phyloP scores from a whole-genome alignment of 1,140 invertebrate genomes.

The Cephus cinctus region DNA sequence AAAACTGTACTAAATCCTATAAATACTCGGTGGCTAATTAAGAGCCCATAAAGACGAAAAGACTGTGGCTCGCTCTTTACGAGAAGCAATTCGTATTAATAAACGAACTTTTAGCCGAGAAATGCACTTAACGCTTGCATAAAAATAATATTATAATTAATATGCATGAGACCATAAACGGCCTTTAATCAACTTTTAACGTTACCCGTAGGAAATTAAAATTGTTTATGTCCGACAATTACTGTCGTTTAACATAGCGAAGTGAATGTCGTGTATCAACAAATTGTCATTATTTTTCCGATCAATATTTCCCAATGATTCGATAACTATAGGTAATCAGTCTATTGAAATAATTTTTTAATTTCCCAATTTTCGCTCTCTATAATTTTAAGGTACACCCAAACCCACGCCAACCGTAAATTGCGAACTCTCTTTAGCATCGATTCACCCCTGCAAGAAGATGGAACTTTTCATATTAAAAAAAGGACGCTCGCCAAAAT shows the following conservation, averaged over 20 bases:
- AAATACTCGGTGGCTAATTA: constrained; percentile 32
- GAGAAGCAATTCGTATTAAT: constrained; percentile 42
- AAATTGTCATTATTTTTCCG: no score
- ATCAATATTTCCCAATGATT: no score
- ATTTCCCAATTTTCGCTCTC: no score
- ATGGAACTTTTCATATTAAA: no score
- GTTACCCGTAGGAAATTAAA: constrained; percentile 34
- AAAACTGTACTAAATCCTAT: no score
- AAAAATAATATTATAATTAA: constrained; percentile 31
- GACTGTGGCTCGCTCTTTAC: constrained; percentile 21
- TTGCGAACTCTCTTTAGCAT: no score
- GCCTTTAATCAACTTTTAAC: constrained; percentile 33
- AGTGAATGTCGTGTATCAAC: constrained; percentile 2
- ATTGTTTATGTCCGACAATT: constrained; percentile 41
- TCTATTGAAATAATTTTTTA: no score
- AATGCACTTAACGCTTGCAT: constrained; percentile 18
- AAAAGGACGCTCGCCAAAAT: no score
- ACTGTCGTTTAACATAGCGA: constrained; percentile 26
- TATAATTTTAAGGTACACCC: no score
- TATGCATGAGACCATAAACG: constrained; percentile 24
- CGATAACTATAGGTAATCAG: no score
- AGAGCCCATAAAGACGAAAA: constrained; percentile 18
- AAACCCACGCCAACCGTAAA: no score
- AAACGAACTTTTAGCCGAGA: constrained; percentile 34
- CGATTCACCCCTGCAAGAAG: no score